These are phyloP conservation scores for Drosophila busckii DNA, from an alignment of 1,140 invertebrate genomes.

Conservation along the genomic window DNA sequence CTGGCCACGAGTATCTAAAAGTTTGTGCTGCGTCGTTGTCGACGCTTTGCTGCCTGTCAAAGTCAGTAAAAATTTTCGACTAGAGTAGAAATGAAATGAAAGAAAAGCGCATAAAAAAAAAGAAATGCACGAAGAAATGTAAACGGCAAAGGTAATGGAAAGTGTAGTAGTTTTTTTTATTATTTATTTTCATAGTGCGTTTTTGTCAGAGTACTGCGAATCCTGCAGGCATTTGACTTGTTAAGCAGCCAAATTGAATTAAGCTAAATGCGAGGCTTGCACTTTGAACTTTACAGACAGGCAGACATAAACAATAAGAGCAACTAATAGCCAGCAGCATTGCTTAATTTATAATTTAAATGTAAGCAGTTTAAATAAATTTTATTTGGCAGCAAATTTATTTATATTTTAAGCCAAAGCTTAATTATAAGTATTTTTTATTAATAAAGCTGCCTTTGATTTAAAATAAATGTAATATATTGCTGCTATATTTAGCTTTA, in stretches of 20 bases:
- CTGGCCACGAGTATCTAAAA: conserved; percentile 28
- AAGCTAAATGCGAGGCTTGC: conserved; percentile 28
- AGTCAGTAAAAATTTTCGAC: conserved; percentile 66
- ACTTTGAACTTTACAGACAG: conserved; percentile 3
- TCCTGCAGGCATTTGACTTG: conserved; percentile 49
- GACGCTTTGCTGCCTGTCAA: conserved; percentile 54
- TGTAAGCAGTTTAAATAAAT: too few relatives aligned
- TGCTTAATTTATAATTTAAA: too few relatives aligned
- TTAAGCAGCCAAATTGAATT: conserved; percentile 50
- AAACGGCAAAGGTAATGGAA: conserved; percentile 56
- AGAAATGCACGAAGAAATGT: conserved; percentile 25
- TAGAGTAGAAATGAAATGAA: conserved; percentile 21
- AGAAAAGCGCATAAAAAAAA: conserved; percentile 5
- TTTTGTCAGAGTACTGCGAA: conserved; percentile 9
- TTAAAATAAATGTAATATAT: too few relatives aligned
- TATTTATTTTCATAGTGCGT: conserved; percentile 15
- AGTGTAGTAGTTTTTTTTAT: conserved; percentile 37
- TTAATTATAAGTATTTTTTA: too few relatives aligned
- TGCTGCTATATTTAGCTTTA: too few relatives aligned
- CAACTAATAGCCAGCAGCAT: too few relatives aligned
- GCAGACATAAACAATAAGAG: not conserved
- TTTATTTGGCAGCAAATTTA: too few relatives aligned
- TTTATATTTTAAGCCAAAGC: too few relatives aligned
- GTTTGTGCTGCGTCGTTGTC: conserved; percentile 16
- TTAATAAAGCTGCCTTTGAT: too few relatives aligned